Evolutionary conservation across 2,113 vertebrate species (phyloP), one percentile per base, ranked within the genome.

Genomic region (Hyla sarda): DNA sequence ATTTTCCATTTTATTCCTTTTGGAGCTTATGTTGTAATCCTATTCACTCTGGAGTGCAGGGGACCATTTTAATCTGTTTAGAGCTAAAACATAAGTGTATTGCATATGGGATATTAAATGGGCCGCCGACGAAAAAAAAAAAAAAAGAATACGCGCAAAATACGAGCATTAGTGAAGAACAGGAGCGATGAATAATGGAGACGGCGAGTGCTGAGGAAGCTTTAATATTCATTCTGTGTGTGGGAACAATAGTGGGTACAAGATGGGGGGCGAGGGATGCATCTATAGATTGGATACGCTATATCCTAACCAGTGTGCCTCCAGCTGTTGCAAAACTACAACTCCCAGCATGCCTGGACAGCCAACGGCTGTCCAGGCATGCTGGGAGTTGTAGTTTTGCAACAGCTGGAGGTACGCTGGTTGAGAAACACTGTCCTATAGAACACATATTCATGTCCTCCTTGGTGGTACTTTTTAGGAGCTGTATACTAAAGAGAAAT

Each of bases 41-140:
- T 56, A 76, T 84, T 84, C 82, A 75, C 54, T 58, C 34, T 54
- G 1, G 82, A 75, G 82, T 62, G 82, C 71, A 75, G 82, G 82
- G 82, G 71, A 62, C 71, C 82, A 32, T 62, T 75, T 84, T 84
- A 84, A 84, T 84, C 82, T 84, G 52, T 75, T 84, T 84, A 84
- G 54, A 84, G 82, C 82, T 62, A 84, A 75, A 75, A 84, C 72
- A 75, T 75, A 84, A 84, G 71, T 75, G 82, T 76, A 28, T 41
- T 76, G 71, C 82, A 84, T 84, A 84, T 62, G 82, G 82, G 54
- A 75, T 62, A 47, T 76, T 76, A 84, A 75, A 60, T 30, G 72
- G 72, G 34, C 48, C 34, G 14, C 37, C 62, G n/a, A 50, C 45
- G 34, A 71, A 17, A 83, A 11, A 25, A 80, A 82, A 34, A 50